phyloP scores from a whole-genome alignment of 2,888 invertebrate genomes.

The Leptinotarsa haldemani region DNA sequence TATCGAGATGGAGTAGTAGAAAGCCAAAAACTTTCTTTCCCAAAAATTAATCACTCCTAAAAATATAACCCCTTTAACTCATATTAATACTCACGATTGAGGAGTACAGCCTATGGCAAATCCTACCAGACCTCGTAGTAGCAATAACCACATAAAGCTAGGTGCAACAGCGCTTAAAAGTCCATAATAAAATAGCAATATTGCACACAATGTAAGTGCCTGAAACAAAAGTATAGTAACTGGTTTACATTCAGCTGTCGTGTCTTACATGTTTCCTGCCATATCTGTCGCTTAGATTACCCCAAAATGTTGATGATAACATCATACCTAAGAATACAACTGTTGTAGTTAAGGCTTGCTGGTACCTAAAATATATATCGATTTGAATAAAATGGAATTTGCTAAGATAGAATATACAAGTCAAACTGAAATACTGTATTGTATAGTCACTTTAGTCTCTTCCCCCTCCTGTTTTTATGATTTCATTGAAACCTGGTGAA shows the following conservation, averaged over 20 bases:
- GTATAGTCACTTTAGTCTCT: no score
- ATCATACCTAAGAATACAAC: conserved; percentile 97
- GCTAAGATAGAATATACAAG: no score
- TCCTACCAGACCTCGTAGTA: conserved; percentile 92
- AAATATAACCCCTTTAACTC: no score
- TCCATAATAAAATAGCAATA: conserved; percentile 91
- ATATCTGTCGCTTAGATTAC: conserved; percentile 92
- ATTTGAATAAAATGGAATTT: background rate
- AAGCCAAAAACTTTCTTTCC: no score
- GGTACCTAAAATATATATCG: conserved; percentile 71
- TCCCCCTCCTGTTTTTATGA: no score
- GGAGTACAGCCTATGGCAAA: conserved; percentile 97
- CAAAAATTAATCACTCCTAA: no score
- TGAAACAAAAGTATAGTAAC: conserved; percentile 62
- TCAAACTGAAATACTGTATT: no score
- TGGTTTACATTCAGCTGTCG: conserved; percentile 10
- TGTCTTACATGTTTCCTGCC: conserved; percentile 83
- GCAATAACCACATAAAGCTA: conserved; percentile 89
- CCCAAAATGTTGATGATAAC: conserved; percentile 96
- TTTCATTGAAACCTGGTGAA: no score
- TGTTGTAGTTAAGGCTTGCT: conserved; percentile 93
- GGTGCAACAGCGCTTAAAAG: conserved; percentile 90
- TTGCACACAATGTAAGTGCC: conserved; percentile 92
- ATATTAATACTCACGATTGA: conserved; percentile 80
- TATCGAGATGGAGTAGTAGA: no score